Conservation (phyloP, 1,140 invertebrate genomes). For the Heliconius himera region DNA sequence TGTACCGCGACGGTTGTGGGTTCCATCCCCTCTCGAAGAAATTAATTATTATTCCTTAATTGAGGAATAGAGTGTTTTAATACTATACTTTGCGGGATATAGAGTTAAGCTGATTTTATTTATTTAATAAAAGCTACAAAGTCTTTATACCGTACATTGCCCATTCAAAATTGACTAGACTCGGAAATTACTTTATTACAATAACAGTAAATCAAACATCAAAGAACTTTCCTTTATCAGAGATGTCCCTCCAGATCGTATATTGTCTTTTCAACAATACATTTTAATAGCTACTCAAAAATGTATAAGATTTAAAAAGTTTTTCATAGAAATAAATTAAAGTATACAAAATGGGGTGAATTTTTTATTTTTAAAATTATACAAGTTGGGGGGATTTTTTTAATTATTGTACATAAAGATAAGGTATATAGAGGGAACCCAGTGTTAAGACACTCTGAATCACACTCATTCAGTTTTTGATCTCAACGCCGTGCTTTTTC, state of each 20-base stretch:
- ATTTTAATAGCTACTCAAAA: background rate
- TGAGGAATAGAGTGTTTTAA: no score
- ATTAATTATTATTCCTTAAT: no score
- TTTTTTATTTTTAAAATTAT: no score
- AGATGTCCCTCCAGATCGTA: background rate
- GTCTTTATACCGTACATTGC: background rate
- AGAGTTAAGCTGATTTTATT: no score
- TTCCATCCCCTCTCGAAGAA: no score
- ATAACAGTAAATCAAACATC: constrained; percentile 20
- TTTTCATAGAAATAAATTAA: background rate
- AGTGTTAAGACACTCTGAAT: background rate
- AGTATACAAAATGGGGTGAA: background rate
- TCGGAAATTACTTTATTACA: constrained; percentile 8
- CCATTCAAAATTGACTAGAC: background rate
- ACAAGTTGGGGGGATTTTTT: no score
- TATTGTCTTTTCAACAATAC: background rate
- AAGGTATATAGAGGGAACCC: background rate
- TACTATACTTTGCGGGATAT: no score
- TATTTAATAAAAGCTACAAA: background rate
- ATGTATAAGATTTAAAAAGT: background rate
- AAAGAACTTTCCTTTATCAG: background rate
- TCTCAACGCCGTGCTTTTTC: no score
- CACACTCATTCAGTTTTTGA: no score
- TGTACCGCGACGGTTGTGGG: no score
- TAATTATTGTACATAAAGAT: no score